Percentiles rank a stretch among this genome's conserved stretches.
These are phyloP conservation scores for Cynodonichthys magdalenae DNA, from an alignment of 2,797 vertebrate genomes.

Conservation along the genomic window DNA sequence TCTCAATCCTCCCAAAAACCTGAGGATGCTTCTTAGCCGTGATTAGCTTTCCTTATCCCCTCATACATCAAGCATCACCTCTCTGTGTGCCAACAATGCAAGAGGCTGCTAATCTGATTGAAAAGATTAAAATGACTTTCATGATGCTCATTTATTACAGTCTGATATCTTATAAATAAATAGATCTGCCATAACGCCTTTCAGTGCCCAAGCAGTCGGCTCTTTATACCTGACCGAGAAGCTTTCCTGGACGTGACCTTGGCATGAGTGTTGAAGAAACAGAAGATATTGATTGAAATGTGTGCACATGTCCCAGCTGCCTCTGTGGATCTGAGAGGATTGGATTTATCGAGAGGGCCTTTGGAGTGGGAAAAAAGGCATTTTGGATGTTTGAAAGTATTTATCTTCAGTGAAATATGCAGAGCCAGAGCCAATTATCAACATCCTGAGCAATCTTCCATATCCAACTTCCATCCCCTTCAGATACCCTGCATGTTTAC, in stretches of 20 bases:
- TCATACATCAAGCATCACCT: slow-evolving; percentile 46
- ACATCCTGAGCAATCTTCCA: not conserved
- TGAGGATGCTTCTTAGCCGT: slow-evolving; percentile 52
- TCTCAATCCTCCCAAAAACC: slow-evolving; percentile 57
- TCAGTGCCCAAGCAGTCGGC: slow-evolving; percentile 40
- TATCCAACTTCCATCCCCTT: slow-evolving; percentile 3
- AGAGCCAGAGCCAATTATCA: slow-evolving; percentile 14
- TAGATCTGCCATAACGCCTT: slow-evolving; percentile 46
- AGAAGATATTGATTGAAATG: slow-evolving; percentile 54
- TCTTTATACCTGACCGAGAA: slow-evolving; percentile 47
- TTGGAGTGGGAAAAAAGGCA: slow-evolving; percentile 17
- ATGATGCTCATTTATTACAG: slow-evolving; percentile 62
- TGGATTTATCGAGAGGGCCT: slow-evolving; percentile 46
- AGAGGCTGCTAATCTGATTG: slow-evolving; percentile 58
- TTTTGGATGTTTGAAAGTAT: slow-evolving; percentile 19
- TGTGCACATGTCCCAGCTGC: slow-evolving; percentile 16
- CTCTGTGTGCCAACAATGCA: slow-evolving; percentile 34
- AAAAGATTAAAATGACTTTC: slow-evolving; percentile 67
- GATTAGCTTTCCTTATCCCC: slow-evolving; percentile 51
- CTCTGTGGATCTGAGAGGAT: slow-evolving; percentile 42
- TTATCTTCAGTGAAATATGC: slow-evolving; percentile 16
- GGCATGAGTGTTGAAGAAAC: slow-evolving; percentile 44
- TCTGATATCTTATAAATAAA: slow-evolving; percentile 63
- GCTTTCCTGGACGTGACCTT: slow-evolving; percentile 52
- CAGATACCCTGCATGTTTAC: slow-evolving; percentile 7